These are phyloP conservation scores for Cercocebus atys DNA, from an alignment of 2,113 vertebrate species.

Conservation along the genomic window DNA sequence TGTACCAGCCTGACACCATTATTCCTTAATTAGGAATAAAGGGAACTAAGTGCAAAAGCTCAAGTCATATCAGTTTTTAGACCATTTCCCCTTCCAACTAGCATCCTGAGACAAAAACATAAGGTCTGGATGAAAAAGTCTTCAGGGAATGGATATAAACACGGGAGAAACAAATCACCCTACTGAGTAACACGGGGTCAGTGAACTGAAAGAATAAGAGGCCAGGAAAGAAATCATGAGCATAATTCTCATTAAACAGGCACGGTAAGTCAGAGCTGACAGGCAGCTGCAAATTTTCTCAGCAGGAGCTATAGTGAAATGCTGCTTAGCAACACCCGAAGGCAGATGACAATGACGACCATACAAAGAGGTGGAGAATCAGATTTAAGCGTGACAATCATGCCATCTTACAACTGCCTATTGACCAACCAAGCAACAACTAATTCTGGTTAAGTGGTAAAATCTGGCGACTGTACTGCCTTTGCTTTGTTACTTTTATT, in stretches of 20 bases:
- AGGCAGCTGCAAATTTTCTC: slow-evolving; percentile 74
- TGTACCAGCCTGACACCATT: background rate
- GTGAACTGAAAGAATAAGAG: slow-evolving; percentile 46
- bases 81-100: slow-evolving; percentile 34
- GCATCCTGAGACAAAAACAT: slow-evolving; percentile 57
- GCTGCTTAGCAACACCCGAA: slow-evolving; percentile 75
- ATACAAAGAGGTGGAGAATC: slow-evolving; percentile 61
- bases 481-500: background rate
- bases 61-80: slow-evolving; percentile 32
- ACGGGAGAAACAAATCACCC: slow-evolving; percentile 45
- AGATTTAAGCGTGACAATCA: slow-evolving; percentile 53
- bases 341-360: slow-evolving; percentile 64
- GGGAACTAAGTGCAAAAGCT: slow-evolving; percentile 37
- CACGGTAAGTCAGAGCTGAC: slow-evolving; percentile 59
- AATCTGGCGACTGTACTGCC: background rate
- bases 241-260: slow-evolving; percentile 69
- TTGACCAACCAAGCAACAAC: background rate
- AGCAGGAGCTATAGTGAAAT: slow-evolving; percentile 65
- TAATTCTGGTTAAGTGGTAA: slow-evolving; percentile 34
- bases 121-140: slow-evolving; percentile 37
- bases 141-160: slow-evolving; percentile 43
- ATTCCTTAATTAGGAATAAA: slow-evolving; percentile 52
- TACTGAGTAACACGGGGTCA: slow-evolving; percentile 29
- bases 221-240: slow-evolving; percentile 43
- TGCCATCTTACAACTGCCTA: background rate